Evolutionary conservation across 2,113 vertebrate genomes (phyloP).

Genomic region (Ursus arctos): DNA sequence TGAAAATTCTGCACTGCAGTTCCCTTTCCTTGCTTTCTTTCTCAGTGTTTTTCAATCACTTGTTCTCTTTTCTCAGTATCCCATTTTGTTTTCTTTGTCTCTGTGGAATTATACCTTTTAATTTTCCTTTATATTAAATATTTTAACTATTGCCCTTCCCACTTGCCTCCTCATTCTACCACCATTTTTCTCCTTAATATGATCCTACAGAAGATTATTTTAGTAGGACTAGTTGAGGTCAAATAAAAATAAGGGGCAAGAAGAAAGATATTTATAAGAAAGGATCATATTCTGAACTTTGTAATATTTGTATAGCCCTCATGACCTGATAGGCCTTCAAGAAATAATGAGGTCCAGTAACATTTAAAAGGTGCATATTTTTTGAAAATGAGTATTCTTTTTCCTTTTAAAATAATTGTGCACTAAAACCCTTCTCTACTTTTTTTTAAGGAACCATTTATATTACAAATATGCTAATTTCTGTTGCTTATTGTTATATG

Average conservation of each 20-base stretch:
- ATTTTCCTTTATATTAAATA: neutral
- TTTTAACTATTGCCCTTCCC: neutral
- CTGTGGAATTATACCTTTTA: neutral
- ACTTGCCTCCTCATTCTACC: neutral
- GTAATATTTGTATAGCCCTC: neutral
- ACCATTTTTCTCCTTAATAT: neutral
- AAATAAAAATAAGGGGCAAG: slow-evolving; percentile 22
- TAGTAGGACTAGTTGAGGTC: neutral
- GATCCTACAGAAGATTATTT: neutral
- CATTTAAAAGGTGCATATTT: neutral
- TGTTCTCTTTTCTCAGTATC: neutral
- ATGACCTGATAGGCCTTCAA: neutral
- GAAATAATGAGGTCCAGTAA: neutral
- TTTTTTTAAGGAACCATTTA: neutral
- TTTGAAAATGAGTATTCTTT: neutral
- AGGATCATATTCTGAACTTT: neutral
- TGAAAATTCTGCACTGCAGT: neutral
- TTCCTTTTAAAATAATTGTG: neutral
- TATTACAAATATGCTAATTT: neutral
- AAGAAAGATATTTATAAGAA: slow-evolving; percentile 1
- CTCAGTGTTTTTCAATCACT: neutral
- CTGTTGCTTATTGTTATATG: neutral
- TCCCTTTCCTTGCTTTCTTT: neutral
- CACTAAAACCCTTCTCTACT: neutral
- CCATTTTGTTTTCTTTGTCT: neutral